A percentile compares a stretch with the other conserved stretches of the same genome.
These are phyloP conservation scores for Phylloscopus whistleri DNA, from an alignment of 2,113 vertebrate genomes.

Conservation along the genomic window DNA sequence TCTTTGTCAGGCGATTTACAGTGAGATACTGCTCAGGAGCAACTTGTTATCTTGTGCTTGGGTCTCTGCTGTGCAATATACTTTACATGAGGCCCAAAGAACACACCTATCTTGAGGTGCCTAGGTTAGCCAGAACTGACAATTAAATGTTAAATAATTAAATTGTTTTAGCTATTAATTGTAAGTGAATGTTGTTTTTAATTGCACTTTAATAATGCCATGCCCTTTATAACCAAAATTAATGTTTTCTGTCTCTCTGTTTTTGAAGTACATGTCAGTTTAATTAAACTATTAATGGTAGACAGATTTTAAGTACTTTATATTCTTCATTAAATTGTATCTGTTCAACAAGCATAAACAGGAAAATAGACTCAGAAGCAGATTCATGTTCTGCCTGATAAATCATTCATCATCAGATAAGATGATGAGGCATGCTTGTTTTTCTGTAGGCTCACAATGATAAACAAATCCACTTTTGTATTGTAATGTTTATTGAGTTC, in stretches of 20 bases:
- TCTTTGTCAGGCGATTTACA: background rate
- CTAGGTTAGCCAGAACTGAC: constrained; percentile 68
- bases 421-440: constrained; percentile 46
- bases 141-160: constrained; percentile 74
- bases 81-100: background rate
- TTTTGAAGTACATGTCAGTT: constrained; percentile 80
- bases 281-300: constrained; percentile 84
- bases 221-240: constrained; percentile 80
- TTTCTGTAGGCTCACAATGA: constrained; percentile 43
- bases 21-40: background rate
- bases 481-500: constrained; percentile 52
- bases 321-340: constrained; percentile 78
- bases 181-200: constrained; percentile 76
- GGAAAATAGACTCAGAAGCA: constrained; percentile 65
- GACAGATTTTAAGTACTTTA: constrained; percentile 76
- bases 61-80: background rate
- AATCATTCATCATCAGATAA: constrained; percentile 70
- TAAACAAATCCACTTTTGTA: constrained; percentile 64
- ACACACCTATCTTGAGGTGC: constrained; percentile 31
- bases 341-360: constrained; percentile 76
- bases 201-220: constrained; percentile 82
- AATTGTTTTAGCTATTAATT: constrained; percentile 75
- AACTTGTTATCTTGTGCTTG: background rate
- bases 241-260: constrained; percentile 76
- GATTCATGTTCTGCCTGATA: constrained; percentile 67